Evolutionary conservation across 1,140 invertebrate species (phyloP).

Genomic region (Neelides sp.): DNA sequence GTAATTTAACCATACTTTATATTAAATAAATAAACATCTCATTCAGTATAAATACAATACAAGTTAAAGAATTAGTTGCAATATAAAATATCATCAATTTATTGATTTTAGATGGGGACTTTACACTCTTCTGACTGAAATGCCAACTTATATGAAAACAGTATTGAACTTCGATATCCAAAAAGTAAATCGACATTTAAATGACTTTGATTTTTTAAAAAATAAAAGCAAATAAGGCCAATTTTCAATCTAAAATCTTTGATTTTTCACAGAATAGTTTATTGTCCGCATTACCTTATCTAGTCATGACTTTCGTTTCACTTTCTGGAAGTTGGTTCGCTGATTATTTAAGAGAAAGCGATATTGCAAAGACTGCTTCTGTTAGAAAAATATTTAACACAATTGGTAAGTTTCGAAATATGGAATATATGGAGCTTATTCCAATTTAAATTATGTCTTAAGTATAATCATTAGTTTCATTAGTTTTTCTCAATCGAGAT

Average conservation of each 20-base stretch:
- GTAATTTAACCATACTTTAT: constrained; percentile 1
- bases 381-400: constrained; percentile 60
- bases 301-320: constrained; percentile 59
- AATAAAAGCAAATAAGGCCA: neutral
- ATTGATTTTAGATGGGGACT: constrained; percentile 30
- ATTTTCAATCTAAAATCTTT: constrained; percentile 1
- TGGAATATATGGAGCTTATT: neutral
- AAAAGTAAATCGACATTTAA: constrained; percentile 35
- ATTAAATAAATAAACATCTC: too few species aligned
- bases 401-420: constrained; percentile 41
- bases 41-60: too few species aligned
- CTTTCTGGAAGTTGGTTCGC: constrained; percentile 51
- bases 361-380: constrained; percentile 43
- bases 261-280: constrained; percentile 42
- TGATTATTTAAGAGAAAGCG: constrained; percentile 49
- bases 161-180: constrained; percentile 47
- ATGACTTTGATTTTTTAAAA: constrained; percentile 11
- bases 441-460: neutral
- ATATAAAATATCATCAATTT: neutral
- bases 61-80: neutral
- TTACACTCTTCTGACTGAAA: constrained; percentile 48
- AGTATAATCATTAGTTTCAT: neutral
- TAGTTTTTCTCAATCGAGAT: constrained; percentile 2
- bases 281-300: constrained; percentile 54
- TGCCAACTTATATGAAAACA: constrained; percentile 49